Conservation (phyloP, 2,113 vertebrate species). For the Vulpes ferrilata region DNA sequence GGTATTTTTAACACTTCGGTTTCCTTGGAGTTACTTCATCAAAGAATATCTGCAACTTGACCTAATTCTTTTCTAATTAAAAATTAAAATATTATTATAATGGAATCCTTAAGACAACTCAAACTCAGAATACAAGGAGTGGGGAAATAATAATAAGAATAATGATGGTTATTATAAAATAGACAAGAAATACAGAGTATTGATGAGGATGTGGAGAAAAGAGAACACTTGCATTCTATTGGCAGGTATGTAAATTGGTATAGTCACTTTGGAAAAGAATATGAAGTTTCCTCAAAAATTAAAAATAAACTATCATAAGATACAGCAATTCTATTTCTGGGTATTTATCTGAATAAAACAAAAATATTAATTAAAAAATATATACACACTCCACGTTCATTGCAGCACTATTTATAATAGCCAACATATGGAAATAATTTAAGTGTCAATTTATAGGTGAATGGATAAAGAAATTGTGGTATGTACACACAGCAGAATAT, state of each 20-base stretch:
- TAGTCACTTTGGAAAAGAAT: not conserved
- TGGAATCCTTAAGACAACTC: not conserved
- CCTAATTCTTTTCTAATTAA: not conserved
- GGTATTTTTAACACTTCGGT: not conserved
- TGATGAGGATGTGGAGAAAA: not conserved
- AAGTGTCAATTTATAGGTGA: not conserved
- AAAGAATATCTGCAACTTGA: not conserved
- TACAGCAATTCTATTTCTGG: not conserved
- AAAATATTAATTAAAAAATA: not conserved
- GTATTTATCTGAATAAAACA: not conserved
- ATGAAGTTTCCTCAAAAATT: not conserved
- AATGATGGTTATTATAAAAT: not conserved
- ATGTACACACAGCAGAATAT: not conserved
- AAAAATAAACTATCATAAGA: not conserved
- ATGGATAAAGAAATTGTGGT: not conserved
- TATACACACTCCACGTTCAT: not conserved
- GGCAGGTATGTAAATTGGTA: not conserved
- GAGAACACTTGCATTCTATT: not conserved
- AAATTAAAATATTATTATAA: not conserved
- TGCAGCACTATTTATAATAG: not conserved
- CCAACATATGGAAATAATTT: not conserved
- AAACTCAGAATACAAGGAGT: conserved; percentile 4
- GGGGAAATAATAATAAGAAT: not conserved
- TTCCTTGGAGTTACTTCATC: not conserved
- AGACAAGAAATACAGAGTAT: not conserved